Evolutionary conservation across 2,113 vertebrate genomes (phyloP).

Genomic region (Edolisoma coerulescens): DNA sequence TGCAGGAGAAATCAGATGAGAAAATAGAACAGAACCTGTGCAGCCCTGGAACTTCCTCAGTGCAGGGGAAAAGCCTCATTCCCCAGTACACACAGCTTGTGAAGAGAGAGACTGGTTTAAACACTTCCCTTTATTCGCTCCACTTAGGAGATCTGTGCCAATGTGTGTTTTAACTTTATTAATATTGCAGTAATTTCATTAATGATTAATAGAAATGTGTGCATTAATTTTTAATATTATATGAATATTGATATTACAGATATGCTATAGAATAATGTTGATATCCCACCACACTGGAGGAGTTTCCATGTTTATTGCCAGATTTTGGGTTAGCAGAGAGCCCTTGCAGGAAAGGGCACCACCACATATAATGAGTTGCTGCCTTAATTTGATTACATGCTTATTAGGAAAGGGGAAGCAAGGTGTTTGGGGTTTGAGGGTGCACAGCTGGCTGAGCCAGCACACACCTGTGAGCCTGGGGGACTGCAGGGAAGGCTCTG

Average conservation of each 20-base stretch:
- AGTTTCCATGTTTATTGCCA: not conserved
- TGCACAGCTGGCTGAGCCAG: not conserved
- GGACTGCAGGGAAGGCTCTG: not conserved
- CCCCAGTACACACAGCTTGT: not conserved
- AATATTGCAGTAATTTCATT: constrained; percentile 22
- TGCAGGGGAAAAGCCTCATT: not conserved
- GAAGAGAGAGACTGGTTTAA: not conserved
- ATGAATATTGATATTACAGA: constrained; percentile 41
- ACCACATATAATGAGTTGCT: not conserved
- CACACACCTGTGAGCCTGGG: not conserved
- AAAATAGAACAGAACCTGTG: not conserved
- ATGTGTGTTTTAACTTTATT: constrained; percentile 11
- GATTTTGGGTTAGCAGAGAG: not conserved
- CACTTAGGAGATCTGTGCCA: not conserved
- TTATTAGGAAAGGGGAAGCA: not conserved
- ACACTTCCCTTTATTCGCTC: not conserved
- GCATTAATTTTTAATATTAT: constrained; percentile 33
- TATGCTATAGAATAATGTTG: not conserved
- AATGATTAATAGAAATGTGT: not conserved
- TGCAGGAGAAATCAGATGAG: not conserved
- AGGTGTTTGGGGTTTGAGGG: not conserved
- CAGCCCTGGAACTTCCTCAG: not conserved
- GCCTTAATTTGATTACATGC: not conserved
- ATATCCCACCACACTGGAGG: not conserved
- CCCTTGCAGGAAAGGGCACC: not conserved